A percentile compares a stretch with the other conserved stretches of the same genome.
Evolutionary conservation across 2,888 invertebrate genomes (phyloP).

Genomic region (Ophion ellenae): DNA sequence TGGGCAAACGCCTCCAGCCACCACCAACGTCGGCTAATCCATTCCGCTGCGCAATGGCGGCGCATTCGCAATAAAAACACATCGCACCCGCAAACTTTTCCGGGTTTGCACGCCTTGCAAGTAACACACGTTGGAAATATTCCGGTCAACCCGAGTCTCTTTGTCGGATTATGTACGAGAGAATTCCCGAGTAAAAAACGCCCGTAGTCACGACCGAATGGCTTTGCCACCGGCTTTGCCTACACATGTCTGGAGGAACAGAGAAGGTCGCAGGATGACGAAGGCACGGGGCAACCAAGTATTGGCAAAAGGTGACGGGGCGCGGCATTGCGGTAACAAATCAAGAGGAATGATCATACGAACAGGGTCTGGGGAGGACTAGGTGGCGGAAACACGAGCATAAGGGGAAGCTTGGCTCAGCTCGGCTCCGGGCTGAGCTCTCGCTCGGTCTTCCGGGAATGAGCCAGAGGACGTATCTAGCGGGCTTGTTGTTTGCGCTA

Average conservation of each 20-base stretch:
- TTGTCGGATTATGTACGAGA: background rate
- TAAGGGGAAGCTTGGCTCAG: slow-evolving; percentile 19
- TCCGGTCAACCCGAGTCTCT: background rate
- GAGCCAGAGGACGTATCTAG: slow-evolving; percentile 66
- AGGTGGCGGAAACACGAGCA: slow-evolving; percentile 45
- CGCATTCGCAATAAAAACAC: background rate
- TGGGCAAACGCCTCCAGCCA: background rate
- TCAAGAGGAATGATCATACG: slow-evolving; percentile 25
- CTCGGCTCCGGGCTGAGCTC: slow-evolving; percentile 12
- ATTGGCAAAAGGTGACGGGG: slow-evolving; percentile 12
- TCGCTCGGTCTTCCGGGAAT: background rate
- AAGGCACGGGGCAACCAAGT: slow-evolving; percentile 3
- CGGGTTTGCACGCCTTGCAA: background rate
- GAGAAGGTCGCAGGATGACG: background rate
- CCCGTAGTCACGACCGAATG: background rate
- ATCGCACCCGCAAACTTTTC: background rate
- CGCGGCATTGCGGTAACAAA: slow-evolving; percentile 2
- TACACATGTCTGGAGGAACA: background rate
- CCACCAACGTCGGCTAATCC: background rate
- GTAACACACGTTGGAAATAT: background rate
- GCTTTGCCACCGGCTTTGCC: background rate
- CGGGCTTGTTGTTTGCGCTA: slow-evolving; percentile 82
- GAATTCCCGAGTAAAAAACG: background rate
- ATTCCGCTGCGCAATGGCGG: background rate
- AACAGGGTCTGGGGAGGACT: slow-evolving; percentile 12